Evolutionary conservation across 1,140 invertebrate genomes (phyloP).

Genomic region (Macrocentrus cingulum): DNA sequence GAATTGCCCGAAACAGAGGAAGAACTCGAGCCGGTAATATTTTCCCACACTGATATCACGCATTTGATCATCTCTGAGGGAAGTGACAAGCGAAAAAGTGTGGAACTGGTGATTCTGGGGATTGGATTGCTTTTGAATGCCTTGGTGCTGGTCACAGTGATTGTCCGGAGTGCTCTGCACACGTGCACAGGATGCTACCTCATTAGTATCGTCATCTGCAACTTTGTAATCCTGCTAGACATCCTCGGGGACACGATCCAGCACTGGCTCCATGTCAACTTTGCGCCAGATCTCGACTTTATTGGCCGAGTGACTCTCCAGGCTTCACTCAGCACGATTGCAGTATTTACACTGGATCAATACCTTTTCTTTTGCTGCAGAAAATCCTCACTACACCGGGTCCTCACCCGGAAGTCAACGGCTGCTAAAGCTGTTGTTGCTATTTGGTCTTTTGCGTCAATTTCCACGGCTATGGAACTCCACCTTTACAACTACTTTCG

Average conservation of each 20-base stretch:
- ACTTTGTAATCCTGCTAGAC: conserved; percentile 43
- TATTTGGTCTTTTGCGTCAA: conserved; percentile 39
- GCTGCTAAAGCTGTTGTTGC: conserved; percentile 36
- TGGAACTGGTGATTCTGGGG: conserved; percentile 33
- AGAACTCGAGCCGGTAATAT: not conserved
- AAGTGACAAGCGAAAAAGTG: conserved; percentile 8
- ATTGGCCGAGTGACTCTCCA: conserved; percentile 42
- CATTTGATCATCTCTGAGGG: not conserved
- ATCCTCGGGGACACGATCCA: conserved; percentile 36
- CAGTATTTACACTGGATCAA: conserved; percentile 38
- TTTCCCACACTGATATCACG: not conserved
- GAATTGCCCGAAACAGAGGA: conserved; percentile 4
- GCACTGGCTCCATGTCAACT: conserved; percentile 33
- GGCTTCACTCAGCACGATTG: conserved; percentile 42
- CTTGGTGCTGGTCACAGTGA: conserved; percentile 30
- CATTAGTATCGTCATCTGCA: conserved; percentile 38
- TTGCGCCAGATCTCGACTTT: conserved; percentile 41
- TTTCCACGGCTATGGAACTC: conserved; percentile 39
- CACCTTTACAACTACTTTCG: conserved; percentile 39
- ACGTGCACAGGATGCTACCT: conserved; percentile 40
- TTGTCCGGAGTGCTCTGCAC: conserved; percentile 29
- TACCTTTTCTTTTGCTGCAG: conserved; percentile 34
- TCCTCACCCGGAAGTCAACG: conserved; percentile 24
- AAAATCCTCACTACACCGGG: conserved; percentile 16
- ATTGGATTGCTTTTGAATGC: conserved; percentile 32